Base-by-base conservation (phyloP, 2,888 invertebrate species). In the Melolontha melolontha region DNA sequence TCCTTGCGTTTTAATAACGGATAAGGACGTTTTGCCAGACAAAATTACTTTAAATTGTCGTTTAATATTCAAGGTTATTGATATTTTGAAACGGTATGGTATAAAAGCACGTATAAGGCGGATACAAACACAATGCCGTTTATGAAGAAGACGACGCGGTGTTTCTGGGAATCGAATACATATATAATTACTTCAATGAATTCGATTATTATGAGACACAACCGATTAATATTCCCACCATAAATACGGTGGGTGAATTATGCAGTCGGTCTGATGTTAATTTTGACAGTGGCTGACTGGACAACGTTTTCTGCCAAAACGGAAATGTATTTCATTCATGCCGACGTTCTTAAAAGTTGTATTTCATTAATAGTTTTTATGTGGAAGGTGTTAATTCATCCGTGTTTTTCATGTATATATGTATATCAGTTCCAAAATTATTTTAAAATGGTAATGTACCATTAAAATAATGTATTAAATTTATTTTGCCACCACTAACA, bases 181-280 rank as follows among this genome's bases (percentile, higher is more conserved):
- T 66, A 66, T 66, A 66, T 57, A 66, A 66, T 66, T 57, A 50
- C 66, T 66, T 66, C 66, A 66, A 40, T 66, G 66, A 66, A 66
- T 66, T 66, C 66, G 66, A 57, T 57, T 59, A 34, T 34, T 34
- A 59, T 44, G 59, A 59, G 59, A 44, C 59, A 14, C 42, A 44
- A 59, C 27, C 59, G 44, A 59, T 59, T 59, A 59, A 59, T 59
- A 59, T 59, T 59, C 59, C 17, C 59, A 47, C 59, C 59, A 44
- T 44, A n/a, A 12, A 44, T 27, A 59, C 29, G 40, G n/a, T 44
- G 55, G 14, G 55, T 55, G 59, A 59, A 59, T 59, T 59, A 59
- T 59, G 59, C 59, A 59, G 59, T 44, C 59, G 44, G 44, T 44
- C 29, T 27, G 42, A 59, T 59, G 44, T 27, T 59, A 59, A 59